Base-by-base conservation (phyloP, 1,140 invertebrate genomes). In the Globodera rostochiensis region DNA sequence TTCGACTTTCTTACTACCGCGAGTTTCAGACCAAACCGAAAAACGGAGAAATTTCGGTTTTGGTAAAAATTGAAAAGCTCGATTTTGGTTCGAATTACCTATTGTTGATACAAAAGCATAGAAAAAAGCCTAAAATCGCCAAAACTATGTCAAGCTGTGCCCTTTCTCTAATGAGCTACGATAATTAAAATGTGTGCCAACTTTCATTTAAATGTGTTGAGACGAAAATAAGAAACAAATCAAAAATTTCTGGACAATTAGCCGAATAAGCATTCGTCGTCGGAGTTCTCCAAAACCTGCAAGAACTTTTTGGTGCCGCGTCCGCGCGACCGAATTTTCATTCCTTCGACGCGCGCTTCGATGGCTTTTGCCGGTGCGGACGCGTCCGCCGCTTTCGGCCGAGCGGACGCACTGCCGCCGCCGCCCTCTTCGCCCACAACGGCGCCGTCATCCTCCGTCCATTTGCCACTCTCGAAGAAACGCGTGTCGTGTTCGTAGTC, bases 401-500 rank as follows among this genome's bases (percentile, higher is more conserved):
- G 67, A 45, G 77, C 50, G 19, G 74, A 21, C 73, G n/a, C 73
- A 21, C 8, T 76, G 46, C 74, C 49, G 74, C 13, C 13, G 46
- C 13, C 45, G 67, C 21, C n/a, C 6, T 76, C 11, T 79, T 2
- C 47, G 49, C 6, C 15, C 73, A 19, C 74, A 9, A 25, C 74
- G 49, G 81, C 4, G 5, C 15, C 15, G 8, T 82, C 15, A 78
- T 83, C 76, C 80, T 11, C 15, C 19, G 25, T n/a, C 84, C 53
- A 45, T 7, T 76, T 36, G 74, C 60, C 83, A 46, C 67, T 49
- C 25, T 86, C 85, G 49, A 84, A 87, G 70, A 86, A 88, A 36
- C 87, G 87, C 21, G 88, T 89, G 67, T 88, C 87, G 74, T 88
- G 87, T 60, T 88, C 88, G 60, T 87, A 88, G 75, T 89, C 87